Percentiles rank a stretch among this genome's conserved stretches.
Conservation (phyloP, 2,113 vertebrate species). For the Zosterops lateralis region DNA sequence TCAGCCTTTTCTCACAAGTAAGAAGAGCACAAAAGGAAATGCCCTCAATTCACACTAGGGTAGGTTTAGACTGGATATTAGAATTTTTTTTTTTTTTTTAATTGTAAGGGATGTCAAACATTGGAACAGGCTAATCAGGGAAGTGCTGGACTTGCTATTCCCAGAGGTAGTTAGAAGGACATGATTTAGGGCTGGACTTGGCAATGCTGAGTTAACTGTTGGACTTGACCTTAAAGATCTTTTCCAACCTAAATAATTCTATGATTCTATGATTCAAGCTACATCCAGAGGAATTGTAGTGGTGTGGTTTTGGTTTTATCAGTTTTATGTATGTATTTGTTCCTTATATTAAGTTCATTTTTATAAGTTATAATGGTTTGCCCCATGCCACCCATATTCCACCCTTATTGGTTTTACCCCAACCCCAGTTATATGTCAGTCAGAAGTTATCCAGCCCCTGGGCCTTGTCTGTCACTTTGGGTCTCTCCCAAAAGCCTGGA, state of each 20-base stretch:
- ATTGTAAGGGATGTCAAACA: background rate
- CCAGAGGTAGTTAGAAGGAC: background rate
- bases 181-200: background rate
- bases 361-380: no score
- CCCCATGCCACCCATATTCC: no score
- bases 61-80: background rate
- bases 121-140: background rate
- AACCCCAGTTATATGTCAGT: no score
- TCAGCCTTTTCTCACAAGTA: background rate
- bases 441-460: no score
- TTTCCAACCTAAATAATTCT: background rate
- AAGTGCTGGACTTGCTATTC: background rate
- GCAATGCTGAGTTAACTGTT: background rate
- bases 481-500: no score
- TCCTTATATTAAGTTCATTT: no score
- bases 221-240: background rate
- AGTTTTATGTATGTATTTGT: no score
- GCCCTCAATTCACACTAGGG: background rate
- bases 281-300: background rate
- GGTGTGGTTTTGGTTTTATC: no score
- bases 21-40: background rate
- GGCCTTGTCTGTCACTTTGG: no score
- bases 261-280: background rate
- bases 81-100: background rate
- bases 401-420: no score